These are phyloP conservation scores for Acanthopagrus latus DNA, from an alignment of 2,797 vertebrate species.

Conservation along the genomic window DNA sequence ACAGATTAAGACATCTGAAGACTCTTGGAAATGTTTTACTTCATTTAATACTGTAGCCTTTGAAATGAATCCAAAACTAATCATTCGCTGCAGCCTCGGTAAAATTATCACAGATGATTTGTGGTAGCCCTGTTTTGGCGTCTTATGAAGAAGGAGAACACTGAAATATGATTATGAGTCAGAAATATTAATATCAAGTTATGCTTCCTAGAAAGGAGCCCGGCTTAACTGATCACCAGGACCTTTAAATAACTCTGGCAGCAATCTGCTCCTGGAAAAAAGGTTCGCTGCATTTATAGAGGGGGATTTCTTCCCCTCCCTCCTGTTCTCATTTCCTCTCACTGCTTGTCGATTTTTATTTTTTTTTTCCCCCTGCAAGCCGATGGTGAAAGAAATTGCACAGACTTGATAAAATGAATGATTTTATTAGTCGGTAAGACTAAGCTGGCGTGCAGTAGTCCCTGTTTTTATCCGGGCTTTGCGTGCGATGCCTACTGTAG, in stretches of 20 bases:
- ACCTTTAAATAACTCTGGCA: slow-evolving; percentile 70
- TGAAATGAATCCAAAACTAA: not conserved
- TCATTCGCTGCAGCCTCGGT: not conserved
- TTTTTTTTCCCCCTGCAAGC: slow-evolving; percentile 3
- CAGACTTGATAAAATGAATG: slow-evolving; percentile 56
- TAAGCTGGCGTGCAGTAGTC: slow-evolving; percentile 62
- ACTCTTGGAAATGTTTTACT: not conserved
- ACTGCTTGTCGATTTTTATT: not conserved
- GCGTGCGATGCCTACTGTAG: slow-evolving; percentile 40
- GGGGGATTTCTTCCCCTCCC: slow-evolving; percentile 30
- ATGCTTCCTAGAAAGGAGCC: slow-evolving; percentile 53
- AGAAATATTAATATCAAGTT: slow-evolving; percentile 51
- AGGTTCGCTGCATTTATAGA: slow-evolving; percentile 47
- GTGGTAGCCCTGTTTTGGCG: not conserved
- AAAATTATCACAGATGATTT: not conserved
- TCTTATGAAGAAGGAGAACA: too few relatives aligned
- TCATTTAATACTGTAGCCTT: not conserved
- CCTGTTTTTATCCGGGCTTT: slow-evolving; percentile 69
- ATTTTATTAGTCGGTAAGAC: slow-evolving; percentile 67
- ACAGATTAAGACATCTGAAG: not conserved
- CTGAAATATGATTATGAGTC: slow-evolving; percentile 2
- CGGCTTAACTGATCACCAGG: slow-evolving; percentile 46
- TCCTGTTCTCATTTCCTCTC: slow-evolving; percentile 7
- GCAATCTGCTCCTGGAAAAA: slow-evolving; percentile 64
- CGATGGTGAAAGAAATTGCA: slow-evolving; percentile 17